A percentile compares a stretch with the other conserved stretches of the same genome.
These are phyloP conservation scores for Parasteatoda tepidariorum DNA, from an alignment of 1,140 invertebrate species.

Conservation along the genomic window DNA sequence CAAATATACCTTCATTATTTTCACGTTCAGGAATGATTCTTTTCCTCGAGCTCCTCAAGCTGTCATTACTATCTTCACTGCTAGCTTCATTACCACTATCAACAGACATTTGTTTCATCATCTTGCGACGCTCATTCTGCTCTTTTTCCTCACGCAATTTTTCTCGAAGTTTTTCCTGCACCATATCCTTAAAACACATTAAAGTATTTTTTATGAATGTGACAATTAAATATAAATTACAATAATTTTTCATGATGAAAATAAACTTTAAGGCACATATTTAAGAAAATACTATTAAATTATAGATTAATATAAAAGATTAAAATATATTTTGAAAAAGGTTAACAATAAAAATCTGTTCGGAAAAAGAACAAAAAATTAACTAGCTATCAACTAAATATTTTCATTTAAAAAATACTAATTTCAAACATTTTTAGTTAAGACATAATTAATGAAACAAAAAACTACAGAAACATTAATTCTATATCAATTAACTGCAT, in stretches of 20 bases:
- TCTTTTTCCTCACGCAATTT: slow-evolving; percentile 63
- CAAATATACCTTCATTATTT: slow-evolving; percentile 18
- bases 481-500: too few relatives aligned
- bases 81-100: slow-evolving; percentile 93
- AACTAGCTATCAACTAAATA: too few relatives aligned
- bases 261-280: slow-evolving; percentile 6
- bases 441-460: too few relatives aligned
- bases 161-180: slow-evolving; percentile 63
- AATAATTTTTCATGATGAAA: neutral
- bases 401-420: too few relatives aligned
- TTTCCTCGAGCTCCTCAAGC: slow-evolving; percentile 42
- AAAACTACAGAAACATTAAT: too few relatives aligned
- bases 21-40: slow-evolving; percentile 48
- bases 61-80: slow-evolving; percentile 60
- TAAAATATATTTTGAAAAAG: too few relatives aligned
- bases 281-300: too few relatives aligned
- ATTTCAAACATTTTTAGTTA: too few relatives aligned
- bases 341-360: too few relatives aligned
- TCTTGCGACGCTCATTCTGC: slow-evolving; percentile 60
- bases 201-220: slow-evolving; percentile 17
- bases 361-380: too few relatives aligned
- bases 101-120: slow-evolving; percentile 77
- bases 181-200: slow-evolving; percentile 67
- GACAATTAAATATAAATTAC: slow-evolving; percentile 1
- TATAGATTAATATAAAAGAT: too few relatives aligned